Conservation (phyloP, 1,140 invertebrate species). For the Holotrichia oblita region DNA sequence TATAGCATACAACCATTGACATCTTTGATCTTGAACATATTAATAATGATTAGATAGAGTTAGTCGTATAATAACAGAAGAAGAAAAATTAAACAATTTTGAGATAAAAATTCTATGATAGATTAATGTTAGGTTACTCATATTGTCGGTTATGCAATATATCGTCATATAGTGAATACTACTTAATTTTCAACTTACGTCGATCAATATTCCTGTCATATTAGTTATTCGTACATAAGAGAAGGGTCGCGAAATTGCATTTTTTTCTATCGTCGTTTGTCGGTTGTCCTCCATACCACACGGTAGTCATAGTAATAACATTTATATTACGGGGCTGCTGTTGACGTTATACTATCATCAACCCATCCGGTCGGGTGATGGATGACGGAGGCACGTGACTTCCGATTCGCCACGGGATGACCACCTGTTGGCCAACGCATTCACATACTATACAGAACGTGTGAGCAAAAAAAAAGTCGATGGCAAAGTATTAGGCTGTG, state of each 20-base stretch:
- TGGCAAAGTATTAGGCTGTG: neutral
- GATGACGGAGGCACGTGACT: slow-evolving; percentile 33
- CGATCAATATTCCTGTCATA: slow-evolving; percentile 33
- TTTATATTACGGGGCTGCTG: slow-evolving; percentile 30
- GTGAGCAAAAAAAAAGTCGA: neutral
- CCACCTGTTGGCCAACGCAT: slow-evolving; percentile 26
- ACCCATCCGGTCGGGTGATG: slow-evolving; percentile 25
- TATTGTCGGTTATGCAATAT: too few species aligned
- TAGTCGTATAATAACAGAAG: too few species aligned
- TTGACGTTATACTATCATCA: slow-evolving; percentile 20
- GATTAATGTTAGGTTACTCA: too few species aligned
- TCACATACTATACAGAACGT: neutral
- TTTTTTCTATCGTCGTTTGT: neutral
- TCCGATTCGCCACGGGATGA: slow-evolving; percentile 30
- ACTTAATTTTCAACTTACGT: slow-evolving; percentile 11
- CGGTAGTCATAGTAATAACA: slow-evolving; percentile 16
- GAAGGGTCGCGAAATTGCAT: slow-evolving; percentile 18
- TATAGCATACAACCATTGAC: too few species aligned
- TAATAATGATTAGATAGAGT: too few species aligned
- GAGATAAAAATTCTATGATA: too few species aligned
- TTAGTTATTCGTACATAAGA: slow-evolving; percentile 19
- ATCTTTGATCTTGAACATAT: too few species aligned
- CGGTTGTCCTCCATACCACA: neutral
- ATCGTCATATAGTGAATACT: neutral
- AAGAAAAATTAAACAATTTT: too few species aligned